Conservation (phyloP, 2,113 vertebrate species). For the Tiliqua scincoides region DNA sequence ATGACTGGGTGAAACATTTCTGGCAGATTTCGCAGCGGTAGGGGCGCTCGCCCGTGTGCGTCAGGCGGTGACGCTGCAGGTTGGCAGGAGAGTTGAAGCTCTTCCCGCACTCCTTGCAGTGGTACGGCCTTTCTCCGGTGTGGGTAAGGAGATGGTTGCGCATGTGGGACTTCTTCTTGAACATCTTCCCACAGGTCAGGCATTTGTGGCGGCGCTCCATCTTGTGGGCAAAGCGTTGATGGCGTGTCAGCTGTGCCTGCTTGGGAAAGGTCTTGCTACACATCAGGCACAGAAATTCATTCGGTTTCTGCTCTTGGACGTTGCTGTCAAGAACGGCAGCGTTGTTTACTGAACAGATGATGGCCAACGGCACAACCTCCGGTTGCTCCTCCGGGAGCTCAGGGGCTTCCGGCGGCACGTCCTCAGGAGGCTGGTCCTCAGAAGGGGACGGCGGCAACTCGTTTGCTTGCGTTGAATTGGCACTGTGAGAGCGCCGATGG, state of each 20-base stretch:
- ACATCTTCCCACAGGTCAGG: constrained; percentile 84
- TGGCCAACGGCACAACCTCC: constrained; percentile 27
- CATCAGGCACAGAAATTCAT: constrained; percentile 66
- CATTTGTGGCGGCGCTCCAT: constrained; percentile 74
- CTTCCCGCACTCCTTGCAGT: constrained; percentile 87
- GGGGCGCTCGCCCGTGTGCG: constrained; percentile 82
- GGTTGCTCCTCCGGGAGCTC: not conserved
- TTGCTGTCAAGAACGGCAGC: not conserved
- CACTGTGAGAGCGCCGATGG: constrained; percentile 87
- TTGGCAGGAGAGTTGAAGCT: constrained; percentile 89
- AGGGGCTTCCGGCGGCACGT: constrained; percentile 11
- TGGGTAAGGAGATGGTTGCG: constrained; percentile 89
- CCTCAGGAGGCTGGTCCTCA: not conserved
- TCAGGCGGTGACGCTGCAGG: constrained; percentile 88
- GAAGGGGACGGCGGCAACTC: not conserved
- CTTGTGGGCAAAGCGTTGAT: constrained; percentile 74
- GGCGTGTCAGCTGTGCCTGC: constrained; percentile 78
- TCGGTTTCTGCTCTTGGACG: not conserved
- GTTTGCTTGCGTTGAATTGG: not conserved
- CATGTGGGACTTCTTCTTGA: constrained; percentile 89
- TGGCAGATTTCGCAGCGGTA: constrained; percentile 83
- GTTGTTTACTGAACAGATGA: constrained; percentile 30
- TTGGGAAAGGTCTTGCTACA: constrained; percentile 73
- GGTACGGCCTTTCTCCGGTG: constrained; percentile 89
- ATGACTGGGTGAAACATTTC: constrained; percentile 78